These are phyloP conservation scores for Decapterus maruadsi DNA, from an alignment of 2,797 vertebrate genomes.

Conservation along the genomic window DNA sequence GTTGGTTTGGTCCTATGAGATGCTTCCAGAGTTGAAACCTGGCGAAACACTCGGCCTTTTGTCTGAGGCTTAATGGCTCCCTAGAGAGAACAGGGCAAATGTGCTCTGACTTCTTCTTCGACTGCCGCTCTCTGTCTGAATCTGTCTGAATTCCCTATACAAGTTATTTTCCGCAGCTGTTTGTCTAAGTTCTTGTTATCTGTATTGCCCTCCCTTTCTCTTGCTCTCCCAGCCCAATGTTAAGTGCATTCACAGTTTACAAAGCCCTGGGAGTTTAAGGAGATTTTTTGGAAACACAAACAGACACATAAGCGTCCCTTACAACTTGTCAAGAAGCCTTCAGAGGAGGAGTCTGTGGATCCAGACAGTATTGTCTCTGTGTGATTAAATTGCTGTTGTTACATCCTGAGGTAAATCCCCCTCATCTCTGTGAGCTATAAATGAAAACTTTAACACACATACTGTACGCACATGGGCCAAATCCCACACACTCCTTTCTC, in stretches of 20 bases:
- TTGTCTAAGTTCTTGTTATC: conserved; percentile 13
- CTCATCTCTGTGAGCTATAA: conserved; percentile 26
- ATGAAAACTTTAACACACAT: conserved; percentile 44
- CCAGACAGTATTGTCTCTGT: conserved; percentile 48
- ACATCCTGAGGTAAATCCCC: conserved; percentile 15
- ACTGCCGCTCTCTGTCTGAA: conserved; percentile 6
- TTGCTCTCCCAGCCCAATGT: conserved; percentile 16
- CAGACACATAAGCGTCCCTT: conserved; percentile 1
- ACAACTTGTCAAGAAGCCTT: conserved; percentile 37
- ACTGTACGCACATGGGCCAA: conserved; percentile 43
- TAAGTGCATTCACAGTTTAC: conserved; percentile 34
- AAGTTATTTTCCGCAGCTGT: conserved; percentile 20
- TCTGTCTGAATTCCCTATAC: conserved; percentile 15
- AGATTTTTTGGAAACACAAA: conserved; percentile 19
- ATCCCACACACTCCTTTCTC: conserved; percentile 8
- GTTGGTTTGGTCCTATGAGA: conserved; percentile 43
- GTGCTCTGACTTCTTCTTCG: conserved; percentile 36
- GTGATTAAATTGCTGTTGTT: conserved; percentile 38
- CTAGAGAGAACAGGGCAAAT: conserved; percentile 63
- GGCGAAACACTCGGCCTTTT: conserved; percentile 70
- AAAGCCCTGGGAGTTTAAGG: conserved; percentile 6
- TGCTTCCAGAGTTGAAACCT: conserved; percentile 53
- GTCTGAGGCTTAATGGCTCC: conserved; percentile 71
- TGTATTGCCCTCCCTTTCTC: conserved; percentile 4
- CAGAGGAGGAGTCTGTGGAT: conserved; percentile 34